A percentile compares a stretch with the other conserved stretches of the same genome.
phyloP scores from a whole-genome alignment of 2,797 vertebrate species.

The Silurus lanzhouensis region DNA sequence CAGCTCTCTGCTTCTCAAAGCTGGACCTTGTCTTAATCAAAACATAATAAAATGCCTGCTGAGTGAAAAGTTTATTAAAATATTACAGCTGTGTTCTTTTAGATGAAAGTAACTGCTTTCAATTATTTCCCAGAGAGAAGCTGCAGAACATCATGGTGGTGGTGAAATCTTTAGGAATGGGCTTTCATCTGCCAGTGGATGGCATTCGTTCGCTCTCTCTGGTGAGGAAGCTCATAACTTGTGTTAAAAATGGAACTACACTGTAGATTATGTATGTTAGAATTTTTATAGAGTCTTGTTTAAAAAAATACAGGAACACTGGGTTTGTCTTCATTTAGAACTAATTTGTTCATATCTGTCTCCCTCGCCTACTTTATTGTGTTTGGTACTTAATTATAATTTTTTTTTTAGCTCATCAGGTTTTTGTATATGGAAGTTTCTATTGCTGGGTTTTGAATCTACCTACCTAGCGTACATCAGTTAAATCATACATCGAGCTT shows the following conservation, averaged over 20 bases:
- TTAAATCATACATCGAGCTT: too few relatives aligned
- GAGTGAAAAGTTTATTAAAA: constrained; percentile 18
- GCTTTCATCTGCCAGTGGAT: constrained; percentile 92
- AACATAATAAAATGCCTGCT: neutral
- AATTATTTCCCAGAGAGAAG: constrained; percentile 75
- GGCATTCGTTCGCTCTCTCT: constrained; percentile 85
- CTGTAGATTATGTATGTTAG: neutral
- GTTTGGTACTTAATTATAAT: neutral
- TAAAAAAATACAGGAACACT: neutral
- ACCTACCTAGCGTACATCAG: too few relatives aligned
- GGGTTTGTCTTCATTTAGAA: neutral
- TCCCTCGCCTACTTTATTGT: neutral
- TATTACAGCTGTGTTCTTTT: neutral
- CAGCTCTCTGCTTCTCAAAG: neutral
- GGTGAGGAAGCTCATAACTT: constrained; percentile 68
- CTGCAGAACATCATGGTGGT: constrained; percentile 86
- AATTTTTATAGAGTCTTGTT: too few relatives aligned
- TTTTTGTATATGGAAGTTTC: neutral
- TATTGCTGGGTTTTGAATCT: neutral
- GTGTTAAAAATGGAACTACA: too few relatives aligned
- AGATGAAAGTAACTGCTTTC: neutral
- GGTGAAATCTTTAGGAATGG: constrained; percentile 93
- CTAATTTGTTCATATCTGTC: neutral
- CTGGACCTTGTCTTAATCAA: neutral
- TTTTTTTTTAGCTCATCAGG: too few relatives aligned